phyloP scores from a whole-genome alignment of 2,888 invertebrate genomes.

The Sicus ferrugineus region DNA sequence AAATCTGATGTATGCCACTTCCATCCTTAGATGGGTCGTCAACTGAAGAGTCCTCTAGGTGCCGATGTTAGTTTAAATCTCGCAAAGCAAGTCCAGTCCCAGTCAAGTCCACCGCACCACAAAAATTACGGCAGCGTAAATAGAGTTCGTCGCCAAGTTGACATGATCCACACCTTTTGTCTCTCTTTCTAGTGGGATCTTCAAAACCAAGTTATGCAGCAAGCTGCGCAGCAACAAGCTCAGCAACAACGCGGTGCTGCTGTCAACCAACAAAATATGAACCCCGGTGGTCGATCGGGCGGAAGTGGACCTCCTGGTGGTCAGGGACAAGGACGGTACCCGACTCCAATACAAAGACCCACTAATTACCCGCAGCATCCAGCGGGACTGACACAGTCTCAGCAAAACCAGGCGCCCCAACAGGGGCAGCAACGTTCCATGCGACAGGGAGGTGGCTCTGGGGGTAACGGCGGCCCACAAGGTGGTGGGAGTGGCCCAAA shows the following conservation, averaged over 20 bases:
- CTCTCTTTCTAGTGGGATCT: slow-evolving; percentile 59
- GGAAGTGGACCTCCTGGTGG: slow-evolving; percentile 40
- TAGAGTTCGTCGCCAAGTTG: slow-evolving; percentile 34
- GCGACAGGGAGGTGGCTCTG: slow-evolving; percentile 51
- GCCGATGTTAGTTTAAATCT: slow-evolving; percentile 63
- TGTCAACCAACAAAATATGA: slow-evolving; percentile 50
- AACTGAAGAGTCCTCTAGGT: slow-evolving; percentile 63
- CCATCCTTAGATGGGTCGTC: slow-evolving; percentile 64
- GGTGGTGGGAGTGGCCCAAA: slow-evolving; percentile 37
- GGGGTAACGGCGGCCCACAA: slow-evolving; percentile 33
- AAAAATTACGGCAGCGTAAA: slow-evolving; percentile 64
- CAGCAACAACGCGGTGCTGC: slow-evolving; percentile 42
- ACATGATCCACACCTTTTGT: background rate
- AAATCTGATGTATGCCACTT: background rate
- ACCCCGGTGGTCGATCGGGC: slow-evolving; percentile 44
- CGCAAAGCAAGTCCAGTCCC: slow-evolving; percentile 64
- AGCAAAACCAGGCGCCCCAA: slow-evolving; percentile 49
- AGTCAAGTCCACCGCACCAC: slow-evolving; percentile 65
- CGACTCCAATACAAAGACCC: slow-evolving; percentile 63
- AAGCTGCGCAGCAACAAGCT: slow-evolving; percentile 48
- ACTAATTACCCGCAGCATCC: slow-evolving; percentile 64
- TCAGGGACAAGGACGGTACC: slow-evolving; percentile 59
- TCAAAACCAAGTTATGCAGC: slow-evolving; percentile 65
- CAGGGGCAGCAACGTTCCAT: slow-evolving; percentile 52
- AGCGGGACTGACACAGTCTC: slow-evolving; percentile 51